Conservation (phyloP, 2,888 invertebrate genomes). For the Drosophila setosimentum region DNA sequence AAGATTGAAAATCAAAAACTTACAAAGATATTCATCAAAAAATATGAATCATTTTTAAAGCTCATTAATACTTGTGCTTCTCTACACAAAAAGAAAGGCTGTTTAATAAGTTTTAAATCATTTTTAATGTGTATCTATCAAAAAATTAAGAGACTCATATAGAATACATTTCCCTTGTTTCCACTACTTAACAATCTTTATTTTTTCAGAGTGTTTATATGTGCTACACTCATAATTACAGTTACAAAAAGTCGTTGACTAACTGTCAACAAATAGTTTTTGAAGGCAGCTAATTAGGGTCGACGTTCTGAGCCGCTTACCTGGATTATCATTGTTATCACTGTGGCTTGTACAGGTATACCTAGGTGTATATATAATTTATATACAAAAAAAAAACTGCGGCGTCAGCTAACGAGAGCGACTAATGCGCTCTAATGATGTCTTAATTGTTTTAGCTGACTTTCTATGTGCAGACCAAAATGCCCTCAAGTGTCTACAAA, state of each 20-base stretch:
- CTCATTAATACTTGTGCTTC: too few species aligned
- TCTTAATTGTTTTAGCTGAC: constrained; percentile 65
- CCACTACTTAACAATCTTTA: neutral
- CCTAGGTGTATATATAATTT: neutral
- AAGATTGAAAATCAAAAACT: too few species aligned
- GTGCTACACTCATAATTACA: constrained; percentile 53
- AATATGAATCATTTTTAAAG: too few species aligned
- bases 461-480: constrained; percentile 17
- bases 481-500: constrained; percentile 22
- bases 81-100: too few species aligned
- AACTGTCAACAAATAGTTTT: constrained; percentile 57
- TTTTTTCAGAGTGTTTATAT: constrained; percentile 2
- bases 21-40: too few species aligned
- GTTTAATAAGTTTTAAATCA: neutral
- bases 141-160: neutral
- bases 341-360: constrained; percentile 28
- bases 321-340: constrained; percentile 26
- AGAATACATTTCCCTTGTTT: neutral
- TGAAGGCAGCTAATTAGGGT: neutral
- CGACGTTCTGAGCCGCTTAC: constrained; percentile 33
- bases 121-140: too few species aligned
- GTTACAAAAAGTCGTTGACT: constrained; percentile 55
- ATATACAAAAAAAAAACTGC: constrained; percentile 25
- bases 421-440: constrained; percentile 72
- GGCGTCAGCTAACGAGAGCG: constrained; percentile 69